Percentiles rank a stretch among this genome's conserved stretches.
These are phyloP conservation scores for Pavo muticus DNA, from an alignment of 2,113 vertebrate genomes.

Conservation along the genomic window DNA sequence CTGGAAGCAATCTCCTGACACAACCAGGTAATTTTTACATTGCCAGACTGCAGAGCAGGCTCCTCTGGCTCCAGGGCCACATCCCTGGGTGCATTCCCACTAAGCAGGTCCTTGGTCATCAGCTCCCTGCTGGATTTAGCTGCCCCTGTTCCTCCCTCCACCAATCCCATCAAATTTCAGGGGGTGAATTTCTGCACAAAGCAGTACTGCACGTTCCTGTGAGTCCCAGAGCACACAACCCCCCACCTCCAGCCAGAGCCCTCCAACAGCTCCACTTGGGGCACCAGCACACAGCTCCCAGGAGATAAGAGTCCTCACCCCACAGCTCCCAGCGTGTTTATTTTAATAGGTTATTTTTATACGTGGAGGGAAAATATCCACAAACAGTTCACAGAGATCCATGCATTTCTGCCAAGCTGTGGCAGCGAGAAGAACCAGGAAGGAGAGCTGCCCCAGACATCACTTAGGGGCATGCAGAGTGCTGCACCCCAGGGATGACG, in stretches of 20 bases:
- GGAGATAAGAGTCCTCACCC: not conserved
- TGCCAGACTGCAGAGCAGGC: slow-evolving; percentile 47
- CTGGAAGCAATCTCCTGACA: slow-evolving; percentile 54
- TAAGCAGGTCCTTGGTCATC: not conserved
- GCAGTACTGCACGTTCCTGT: not conserved
- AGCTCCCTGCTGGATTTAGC: not conserved
- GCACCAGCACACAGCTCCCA: not conserved
- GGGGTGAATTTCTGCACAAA: not conserved
- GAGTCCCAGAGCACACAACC: not conserved
- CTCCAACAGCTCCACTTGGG: not conserved
- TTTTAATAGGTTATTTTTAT: not conserved
- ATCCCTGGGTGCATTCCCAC: not conserved
- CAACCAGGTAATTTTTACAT: slow-evolving; percentile 5
- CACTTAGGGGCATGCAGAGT: not conserved
- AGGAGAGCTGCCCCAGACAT: not conserved
- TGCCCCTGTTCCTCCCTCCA: not conserved
- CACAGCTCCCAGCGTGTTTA: not conserved
- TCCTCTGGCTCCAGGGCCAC: slow-evolving; percentile 15
- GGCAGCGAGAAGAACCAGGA: slow-evolving; percentile 5
- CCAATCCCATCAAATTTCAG: not conserved
- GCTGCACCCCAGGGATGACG: not conserved
- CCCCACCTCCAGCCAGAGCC: not conserved
- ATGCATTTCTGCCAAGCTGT: not conserved
- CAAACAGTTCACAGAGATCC: slow-evolving; percentile 16
- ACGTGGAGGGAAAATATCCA: not conserved